Evolutionary conservation across 2,797 vertebrate species (phyloP).

Genomic region (Eutrigla gurnardus): DNA sequence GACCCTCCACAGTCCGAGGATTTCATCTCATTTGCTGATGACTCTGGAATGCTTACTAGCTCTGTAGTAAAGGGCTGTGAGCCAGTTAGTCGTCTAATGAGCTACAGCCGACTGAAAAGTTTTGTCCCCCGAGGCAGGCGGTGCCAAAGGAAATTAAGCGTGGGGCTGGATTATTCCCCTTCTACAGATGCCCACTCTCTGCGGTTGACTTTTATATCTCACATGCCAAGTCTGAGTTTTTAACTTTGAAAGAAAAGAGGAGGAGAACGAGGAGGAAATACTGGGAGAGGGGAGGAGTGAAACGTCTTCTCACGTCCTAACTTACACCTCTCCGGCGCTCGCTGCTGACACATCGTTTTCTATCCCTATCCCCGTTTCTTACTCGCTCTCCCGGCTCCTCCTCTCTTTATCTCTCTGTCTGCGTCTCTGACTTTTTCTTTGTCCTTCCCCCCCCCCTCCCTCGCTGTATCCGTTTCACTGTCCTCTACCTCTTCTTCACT

Average conservation of each 20-base stretch:
- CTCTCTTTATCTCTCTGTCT: slow-evolving; percentile 75
- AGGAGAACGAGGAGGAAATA: slow-evolving; percentile 60
- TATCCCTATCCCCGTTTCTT: slow-evolving; percentile 66
- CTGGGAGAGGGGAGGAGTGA: slow-evolving; percentile 57
- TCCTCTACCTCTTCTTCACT: slow-evolving; percentile 75
- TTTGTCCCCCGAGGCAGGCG: slow-evolving; percentile 63
- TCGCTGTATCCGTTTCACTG: slow-evolving; percentile 76
- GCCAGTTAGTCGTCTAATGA: slow-evolving; percentile 74
- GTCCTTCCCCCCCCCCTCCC: slow-evolving; percentile 66
- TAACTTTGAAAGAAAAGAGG: slow-evolving; percentile 66
- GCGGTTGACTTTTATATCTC: slow-evolving; percentile 68
- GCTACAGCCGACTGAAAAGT: slow-evolving; percentile 68
- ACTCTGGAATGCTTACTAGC: slow-evolving; percentile 68
- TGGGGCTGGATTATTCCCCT: slow-evolving; percentile 72
- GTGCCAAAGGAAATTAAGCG: slow-evolving; percentile 75
- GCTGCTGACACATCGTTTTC: slow-evolving; percentile 82
- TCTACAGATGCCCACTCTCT: slow-evolving; percentile 72
- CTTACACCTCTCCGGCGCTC: slow-evolving; percentile 71
- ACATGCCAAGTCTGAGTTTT: slow-evolving; percentile 47
- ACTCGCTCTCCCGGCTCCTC: slow-evolving; percentile 56
- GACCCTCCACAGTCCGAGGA: slow-evolving; percentile 45
- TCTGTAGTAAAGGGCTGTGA: slow-evolving; percentile 63
- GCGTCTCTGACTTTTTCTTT: slow-evolving; percentile 77
- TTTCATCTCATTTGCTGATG: slow-evolving; percentile 58
- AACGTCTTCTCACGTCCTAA: slow-evolving; percentile 76